Evolutionary conservation across 2,113 vertebrate genomes (phyloP), one percentile per base, ranked within the genome.

Genomic region (Sitta europaea): DNA sequence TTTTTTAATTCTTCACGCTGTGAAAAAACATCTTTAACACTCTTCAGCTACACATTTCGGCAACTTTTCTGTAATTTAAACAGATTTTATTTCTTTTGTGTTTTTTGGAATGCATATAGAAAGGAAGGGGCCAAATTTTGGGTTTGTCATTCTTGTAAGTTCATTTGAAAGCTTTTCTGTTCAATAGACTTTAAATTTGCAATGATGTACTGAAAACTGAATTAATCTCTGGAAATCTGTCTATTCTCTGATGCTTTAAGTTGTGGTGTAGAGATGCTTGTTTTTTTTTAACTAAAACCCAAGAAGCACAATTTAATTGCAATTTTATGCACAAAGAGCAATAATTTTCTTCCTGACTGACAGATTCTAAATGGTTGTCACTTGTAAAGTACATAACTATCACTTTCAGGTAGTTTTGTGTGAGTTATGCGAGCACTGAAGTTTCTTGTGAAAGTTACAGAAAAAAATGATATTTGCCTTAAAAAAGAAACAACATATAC

Each of bases 301-400:
- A 94, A 95, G 92, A 80, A 89, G 93, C 84, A 81, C 93, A 80
- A 91, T 95, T 95, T 95, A 96, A 97, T 97, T 97, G 92, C 86
- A 90, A 79, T 95, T 96, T 88, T 94, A 90, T 90, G 86, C 90
- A 89, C 86, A 90, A 88, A 95, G 92, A 90, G 65, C 66, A 96
- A 91, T 96, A 90, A 96, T 97, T 97, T 96, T 88, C 92, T 72
- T 86, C 42, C 63, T 96, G 93, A 97, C 65, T 97, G 96, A 96
- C 94, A 93, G 45, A 35, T 78, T 95, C 90, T 96, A 92, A 97
- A 95, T 90, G 90, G 84, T 51, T 97, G 94, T 97, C 96, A 96
- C 93, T 96, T 96, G 62, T 77, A 94, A 96, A 95, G 88, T 72
- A 86, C 86, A 51, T 94, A 95, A 95, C 92, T 95, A 96, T 97